Conservation (phyloP, 2,888 invertebrate genomes). For the Brachypterus glaber region DNA sequence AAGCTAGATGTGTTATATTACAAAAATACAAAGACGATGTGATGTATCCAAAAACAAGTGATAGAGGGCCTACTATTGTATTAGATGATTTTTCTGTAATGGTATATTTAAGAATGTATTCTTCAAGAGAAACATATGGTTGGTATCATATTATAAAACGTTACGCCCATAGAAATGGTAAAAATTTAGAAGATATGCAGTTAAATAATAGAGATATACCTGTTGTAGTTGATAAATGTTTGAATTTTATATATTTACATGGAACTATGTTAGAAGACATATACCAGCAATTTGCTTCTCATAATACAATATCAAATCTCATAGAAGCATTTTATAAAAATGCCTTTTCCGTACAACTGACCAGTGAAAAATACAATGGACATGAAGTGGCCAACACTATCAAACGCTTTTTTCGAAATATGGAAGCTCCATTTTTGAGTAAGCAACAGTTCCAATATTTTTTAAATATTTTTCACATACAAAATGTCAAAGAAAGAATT, state of each 20-base stretch:
- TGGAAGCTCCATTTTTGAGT: constrained; percentile 75
- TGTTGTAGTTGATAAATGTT: constrained; percentile 86
- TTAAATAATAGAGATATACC: constrained; percentile 82
- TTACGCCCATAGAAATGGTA: constrained; percentile 72
- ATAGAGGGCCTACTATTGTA: constrained; percentile 55
- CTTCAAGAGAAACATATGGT: constrained; percentile 59
- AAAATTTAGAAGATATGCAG: constrained; percentile 75
- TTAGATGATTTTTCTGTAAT: constrained; percentile 60
- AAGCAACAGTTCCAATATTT: constrained; percentile 59
- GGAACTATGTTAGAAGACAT: constrained; percentile 86
- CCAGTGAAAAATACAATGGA: constrained; percentile 64
- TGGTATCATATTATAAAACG: constrained; percentile 70
- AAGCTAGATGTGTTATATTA: constrained; percentile 66
- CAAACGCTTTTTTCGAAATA: constrained; percentile 80
- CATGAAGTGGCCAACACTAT: constrained; percentile 84
- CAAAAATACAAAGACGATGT: constrained; percentile 49
- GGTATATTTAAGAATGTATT: constrained; percentile 63
- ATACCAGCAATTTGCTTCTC: constrained; percentile 75
- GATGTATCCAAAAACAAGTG: constrained; percentile 39
- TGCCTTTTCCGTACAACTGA: constrained; percentile 77
- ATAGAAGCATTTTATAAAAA: constrained; percentile 68
- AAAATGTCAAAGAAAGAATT: constrained; percentile 46
- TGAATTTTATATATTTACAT: constrained; percentile 82
- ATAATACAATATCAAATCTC: constrained; percentile 61
- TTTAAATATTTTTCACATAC: constrained; percentile 51